A percentile compares a stretch with the other conserved stretches of the same genome.
Conservation (phyloP, 2,888 invertebrate genomes). For the Acanthosepion esculentum region DNA sequence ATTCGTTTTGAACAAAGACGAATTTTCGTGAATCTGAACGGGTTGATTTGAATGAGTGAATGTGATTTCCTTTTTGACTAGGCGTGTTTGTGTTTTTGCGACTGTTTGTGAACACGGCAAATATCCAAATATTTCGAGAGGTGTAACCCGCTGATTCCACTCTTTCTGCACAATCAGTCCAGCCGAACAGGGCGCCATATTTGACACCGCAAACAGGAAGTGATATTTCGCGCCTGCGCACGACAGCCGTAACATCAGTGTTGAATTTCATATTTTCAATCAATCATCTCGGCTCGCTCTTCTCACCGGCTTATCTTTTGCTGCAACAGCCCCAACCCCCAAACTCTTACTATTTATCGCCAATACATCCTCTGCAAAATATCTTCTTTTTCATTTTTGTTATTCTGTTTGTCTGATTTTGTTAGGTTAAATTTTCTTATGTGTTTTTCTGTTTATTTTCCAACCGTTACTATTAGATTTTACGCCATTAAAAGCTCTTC, state of each 20-base stretch:
- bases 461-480: background rate
- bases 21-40: background rate
- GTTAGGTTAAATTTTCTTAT: background rate
- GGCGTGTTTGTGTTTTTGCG: background rate
- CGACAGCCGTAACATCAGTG: background rate
- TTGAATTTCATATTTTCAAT: slow-evolving; percentile 23
- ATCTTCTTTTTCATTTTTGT: background rate
- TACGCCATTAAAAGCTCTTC: too few species aligned
- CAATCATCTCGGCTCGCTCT: background rate
- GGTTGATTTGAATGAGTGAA: background rate
- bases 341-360: background rate
- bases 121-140: background rate
- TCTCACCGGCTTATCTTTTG: slow-evolving; percentile 21
- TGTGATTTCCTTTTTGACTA: background rate
- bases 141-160: background rate
- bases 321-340: background rate
- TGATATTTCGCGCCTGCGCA: slow-evolving; percentile 23
- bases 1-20: background rate
- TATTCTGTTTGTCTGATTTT: background rate
- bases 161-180: background rate
- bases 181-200: background rate
- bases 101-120: background rate
- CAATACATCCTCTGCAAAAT: background rate
- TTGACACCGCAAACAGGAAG: background rate
- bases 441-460: background rate